Percentiles rank a stretch among this genome's conserved stretches.
These are phyloP conservation scores for Alloplasta piceator DNA, from an alignment of 2,888 invertebrate species.

Conservation along the genomic window DNA sequence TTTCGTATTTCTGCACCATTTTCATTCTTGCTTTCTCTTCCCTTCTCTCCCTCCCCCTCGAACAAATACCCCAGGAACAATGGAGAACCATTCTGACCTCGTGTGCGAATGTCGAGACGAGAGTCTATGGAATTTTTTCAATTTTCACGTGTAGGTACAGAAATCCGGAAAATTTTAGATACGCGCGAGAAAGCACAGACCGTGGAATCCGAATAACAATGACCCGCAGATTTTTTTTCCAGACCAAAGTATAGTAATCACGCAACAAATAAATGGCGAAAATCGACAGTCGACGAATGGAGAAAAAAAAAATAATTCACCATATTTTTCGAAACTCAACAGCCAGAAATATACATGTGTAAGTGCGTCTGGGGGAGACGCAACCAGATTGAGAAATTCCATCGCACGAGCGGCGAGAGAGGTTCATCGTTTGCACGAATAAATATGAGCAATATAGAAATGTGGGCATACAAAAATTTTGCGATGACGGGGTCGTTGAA, in stretches of 20 bases:
- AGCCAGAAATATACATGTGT: not conserved
- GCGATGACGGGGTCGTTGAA: constrained; percentile 42
- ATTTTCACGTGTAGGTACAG: constrained; percentile 35
- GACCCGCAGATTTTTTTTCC: constrained; percentile 1
- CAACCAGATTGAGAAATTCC: not conserved
- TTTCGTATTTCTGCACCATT: constrained; percentile 18
- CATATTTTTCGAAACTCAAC: not conserved
- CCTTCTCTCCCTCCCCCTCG: not conserved
- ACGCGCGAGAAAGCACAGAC: constrained; percentile 6
- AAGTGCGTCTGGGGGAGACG: not conserved
- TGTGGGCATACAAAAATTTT: constrained; percentile 20
- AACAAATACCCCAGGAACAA: constrained; percentile 43
- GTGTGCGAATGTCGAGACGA: constrained; percentile 28
- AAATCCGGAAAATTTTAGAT: constrained; percentile 49
- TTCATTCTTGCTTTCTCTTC: constrained; percentile 30
- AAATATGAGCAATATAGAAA: not conserved
- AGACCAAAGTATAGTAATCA: not conserved
- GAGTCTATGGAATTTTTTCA: constrained; percentile 6
- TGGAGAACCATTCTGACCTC: constrained; percentile 21
- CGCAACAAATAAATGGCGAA: constrained; percentile 16
- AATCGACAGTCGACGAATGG: not conserved
- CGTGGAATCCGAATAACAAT: constrained; percentile 52
- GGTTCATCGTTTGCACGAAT: not conserved
- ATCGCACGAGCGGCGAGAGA: not conserved
- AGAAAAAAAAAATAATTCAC: not conserved